Evolutionary conservation across 2,797 vertebrate species (phyloP), one percentile per base, ranked within the genome.

Genomic region (Micropoecilia bifurca): DNA sequence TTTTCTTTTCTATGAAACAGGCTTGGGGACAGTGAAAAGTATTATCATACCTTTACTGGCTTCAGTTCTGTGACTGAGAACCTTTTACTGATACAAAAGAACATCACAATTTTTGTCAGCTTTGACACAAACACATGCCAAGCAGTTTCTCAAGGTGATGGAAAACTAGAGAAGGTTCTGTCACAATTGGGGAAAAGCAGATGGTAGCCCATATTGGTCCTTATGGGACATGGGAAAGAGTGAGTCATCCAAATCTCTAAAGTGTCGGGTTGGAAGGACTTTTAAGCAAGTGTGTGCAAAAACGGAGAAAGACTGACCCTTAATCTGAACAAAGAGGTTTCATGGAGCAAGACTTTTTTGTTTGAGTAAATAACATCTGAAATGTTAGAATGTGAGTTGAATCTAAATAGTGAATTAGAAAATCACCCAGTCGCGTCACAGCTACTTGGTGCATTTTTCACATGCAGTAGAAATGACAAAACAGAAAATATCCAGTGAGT

Each of bases 181-280:
- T 86, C 86, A 75, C 89, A 87, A 91, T 89, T 86, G 89, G 91
- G 81, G 63, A 4, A 77, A 91, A 85, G 86, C 92, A 94, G 90
- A 92, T 93, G 88, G 91, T 69, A 77, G 85, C 85, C 87, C 83
- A 89, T 89, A 90, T 91, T 83, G 89, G 78, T 88, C 80, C 80
- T 90, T 87, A 89, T 87, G 86, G 87, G 87, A 87, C 89, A 90
- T 53, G 59, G 25, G 79, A 79, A 88, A 80, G 80, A 71, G 80
- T 90, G 88, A 93, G 50, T 90, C 89, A 91, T 88, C 77, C 79
- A 47, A 87, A 74, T 76, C 69, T 76, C 79, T 76, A 3, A 41
- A 87, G 80, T 84, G 83, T 47, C 53, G 75, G 81, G 50, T 87
- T 78, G 72, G 79, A 81, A 72, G 47, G 69, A 73, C 13, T 0